A percentile compares a stretch with the other conserved stretches of the same genome.
Conservation (phyloP, 64 coral and sea anemone genomes). For the Porites australiensis region DNA sequence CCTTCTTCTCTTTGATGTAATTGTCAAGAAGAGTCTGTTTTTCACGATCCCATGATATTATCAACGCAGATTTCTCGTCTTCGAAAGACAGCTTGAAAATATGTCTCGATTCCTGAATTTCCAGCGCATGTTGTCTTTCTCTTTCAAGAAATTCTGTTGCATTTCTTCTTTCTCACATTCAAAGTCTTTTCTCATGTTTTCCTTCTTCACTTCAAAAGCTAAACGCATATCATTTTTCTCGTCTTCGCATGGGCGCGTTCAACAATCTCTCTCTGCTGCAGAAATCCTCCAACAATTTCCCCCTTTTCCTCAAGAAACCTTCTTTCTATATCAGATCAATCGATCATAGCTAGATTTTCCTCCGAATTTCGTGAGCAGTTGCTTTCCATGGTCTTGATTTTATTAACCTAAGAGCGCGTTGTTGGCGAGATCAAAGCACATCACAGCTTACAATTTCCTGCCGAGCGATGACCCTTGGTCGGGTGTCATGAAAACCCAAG, state of each 20-base stretch:
- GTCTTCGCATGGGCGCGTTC: constrained; percentile 86
- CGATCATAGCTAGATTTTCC: neutral
- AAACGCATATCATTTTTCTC: constrained; percentile 89
- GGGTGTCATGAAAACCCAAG: neutral
- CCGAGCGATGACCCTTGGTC: constrained; percentile 26
- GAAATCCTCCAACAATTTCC: constrained; percentile 95
- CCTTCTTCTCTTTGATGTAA: constrained; percentile 86
- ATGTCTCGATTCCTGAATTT: constrained; percentile 97
- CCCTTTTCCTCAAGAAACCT: constrained; percentile 85
- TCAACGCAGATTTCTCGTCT: constrained; percentile 81
- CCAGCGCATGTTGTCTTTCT: constrained; percentile 93
- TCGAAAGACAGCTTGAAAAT: constrained; percentile 96
- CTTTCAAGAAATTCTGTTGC: constrained; percentile 90
- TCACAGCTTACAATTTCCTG: neutral
- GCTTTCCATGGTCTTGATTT: neutral
- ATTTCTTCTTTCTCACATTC: constrained; percentile 97
- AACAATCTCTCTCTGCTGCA: constrained; percentile 84
- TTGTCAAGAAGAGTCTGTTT: constrained; percentile 74
- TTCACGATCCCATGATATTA: constrained; percentile 80
- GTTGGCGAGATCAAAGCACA: neutral
- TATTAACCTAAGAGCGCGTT: neutral
- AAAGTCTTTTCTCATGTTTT: constrained; percentile 84
- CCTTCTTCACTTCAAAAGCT: constrained; percentile 88
- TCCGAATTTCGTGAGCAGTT: neutral
- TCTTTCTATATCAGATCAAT: constrained; percentile 24